These are phyloP conservation scores for Paramormyrops hopkinsi DNA, from an alignment of 2,797 vertebrate genomes.

Conservation along the genomic window DNA sequence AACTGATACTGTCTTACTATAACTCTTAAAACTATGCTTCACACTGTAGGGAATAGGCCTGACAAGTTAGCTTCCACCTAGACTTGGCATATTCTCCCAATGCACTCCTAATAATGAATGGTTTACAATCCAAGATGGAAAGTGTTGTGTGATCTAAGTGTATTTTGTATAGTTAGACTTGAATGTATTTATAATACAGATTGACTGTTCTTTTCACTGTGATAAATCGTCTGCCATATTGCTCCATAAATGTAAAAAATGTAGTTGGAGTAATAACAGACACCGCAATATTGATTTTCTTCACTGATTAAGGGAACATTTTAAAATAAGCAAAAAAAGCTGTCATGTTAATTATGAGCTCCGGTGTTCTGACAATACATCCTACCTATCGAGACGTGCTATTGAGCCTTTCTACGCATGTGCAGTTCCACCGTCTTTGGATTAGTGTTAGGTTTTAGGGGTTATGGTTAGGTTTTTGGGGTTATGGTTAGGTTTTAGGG, in stretches of 20 bases:
- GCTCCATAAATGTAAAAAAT: background rate
- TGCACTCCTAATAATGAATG: background rate
- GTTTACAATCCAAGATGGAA: background rate
- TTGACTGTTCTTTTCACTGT: background rate
- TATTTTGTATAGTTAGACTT: background rate
- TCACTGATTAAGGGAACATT: background rate
- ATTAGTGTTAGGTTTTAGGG: too few relatives aligned
- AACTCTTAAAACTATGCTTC: background rate
- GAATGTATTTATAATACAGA: background rate
- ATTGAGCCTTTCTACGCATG: too few relatives aligned
- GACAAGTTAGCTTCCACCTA: background rate
- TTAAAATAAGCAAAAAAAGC: background rate
- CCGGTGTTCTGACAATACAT: background rate
- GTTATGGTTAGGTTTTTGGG: too few relatives aligned
- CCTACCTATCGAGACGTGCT: too few relatives aligned
- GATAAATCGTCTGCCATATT: background rate
- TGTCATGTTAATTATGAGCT: background rate
- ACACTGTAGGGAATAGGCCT: background rate
- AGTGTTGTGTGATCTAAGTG: background rate
- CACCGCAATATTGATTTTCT: background rate
- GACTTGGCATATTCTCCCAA: background rate
- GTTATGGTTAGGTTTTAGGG: too few relatives aligned
- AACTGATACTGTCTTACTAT: background rate
- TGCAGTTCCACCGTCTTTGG: too few relatives aligned
- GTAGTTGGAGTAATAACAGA: background rate